A percentile compares a stretch with the other conserved stretches of the same genome.
phyloP scores from a whole-genome alignment of 2,797 vertebrate species.

The Eidolon dupreanum region DNA sequence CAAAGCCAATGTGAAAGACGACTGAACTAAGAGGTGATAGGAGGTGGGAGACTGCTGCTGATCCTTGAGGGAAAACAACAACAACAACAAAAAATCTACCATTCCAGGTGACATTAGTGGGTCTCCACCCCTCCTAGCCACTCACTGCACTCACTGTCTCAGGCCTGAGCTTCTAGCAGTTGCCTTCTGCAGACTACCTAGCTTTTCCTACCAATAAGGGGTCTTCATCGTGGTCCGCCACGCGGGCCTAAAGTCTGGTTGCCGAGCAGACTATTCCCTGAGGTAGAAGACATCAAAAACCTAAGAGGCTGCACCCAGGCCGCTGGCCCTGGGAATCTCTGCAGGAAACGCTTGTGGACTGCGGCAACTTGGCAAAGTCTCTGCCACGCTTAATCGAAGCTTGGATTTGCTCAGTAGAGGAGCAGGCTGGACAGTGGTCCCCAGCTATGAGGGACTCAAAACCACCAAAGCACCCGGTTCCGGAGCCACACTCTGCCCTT shows the following conservation, averaged over 20 bases:
- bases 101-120: not conserved
- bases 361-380: conserved; percentile 82
- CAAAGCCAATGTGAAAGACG: conserved; percentile 64
- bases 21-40: conserved; percentile 58
- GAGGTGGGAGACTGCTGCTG: not conserved
- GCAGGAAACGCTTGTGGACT: conserved; percentile 87
- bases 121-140: not conserved
- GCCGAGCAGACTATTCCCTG: not conserved
- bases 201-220: not conserved
- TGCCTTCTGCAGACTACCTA: conserved; percentile 45
- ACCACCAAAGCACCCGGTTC: not conserved
- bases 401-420: conserved; percentile 79
- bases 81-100: not conserved
- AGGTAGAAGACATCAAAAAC: conserved; percentile 66
- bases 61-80: conserved; percentile 46
- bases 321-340: conserved; percentile 79
- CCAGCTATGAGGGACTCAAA: not conserved
- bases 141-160: not conserved
- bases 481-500: not conserved
- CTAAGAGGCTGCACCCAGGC: conserved; percentile 77
- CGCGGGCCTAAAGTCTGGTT: not conserved
- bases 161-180: not conserved
- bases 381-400: conserved; percentile 83
- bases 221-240: conserved; percentile 1
- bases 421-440: conserved; percentile 4